Conservation (phyloP, 1,140 invertebrate species). For the Brachionus rubens region DNA sequence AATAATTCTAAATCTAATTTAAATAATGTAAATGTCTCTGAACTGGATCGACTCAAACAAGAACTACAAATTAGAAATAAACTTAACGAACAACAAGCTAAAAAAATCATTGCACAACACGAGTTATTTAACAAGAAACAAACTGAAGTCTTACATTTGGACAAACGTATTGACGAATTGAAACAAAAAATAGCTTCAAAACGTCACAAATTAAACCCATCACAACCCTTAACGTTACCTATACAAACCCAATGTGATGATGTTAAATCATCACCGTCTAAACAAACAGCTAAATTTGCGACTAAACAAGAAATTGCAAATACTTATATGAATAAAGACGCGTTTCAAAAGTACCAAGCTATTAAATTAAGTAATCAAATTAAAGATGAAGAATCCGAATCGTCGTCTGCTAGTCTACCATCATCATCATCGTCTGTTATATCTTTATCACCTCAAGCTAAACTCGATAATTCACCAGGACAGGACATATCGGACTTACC, state of each 20-base stretch:
- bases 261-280: conserved; percentile 55
- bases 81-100: conserved; percentile 87
- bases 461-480: neutral
- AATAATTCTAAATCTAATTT: conserved; percentile 64
- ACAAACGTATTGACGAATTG: conserved; percentile 84
- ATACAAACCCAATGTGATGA: conserved; percentile 53
- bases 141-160: conserved; percentile 83
- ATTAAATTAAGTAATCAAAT: conserved; percentile 46
- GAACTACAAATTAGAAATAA: conserved; percentile 93
- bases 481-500: neutral
- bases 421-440: conserved; percentile 20
- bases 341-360: conserved; percentile 52
- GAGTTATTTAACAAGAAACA: conserved; percentile 78
- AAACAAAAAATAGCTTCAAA: conserved; percentile 65
- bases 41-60: conserved; percentile 77
- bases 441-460: neutral
- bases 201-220: conserved; percentile 72
- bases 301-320: conserved; percentile 52
- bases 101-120: conserved; percentile 76
- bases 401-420: conserved; percentile 3
- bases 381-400: conserved; percentile 32
- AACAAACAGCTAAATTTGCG: conserved; percentile 49
- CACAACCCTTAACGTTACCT: conserved; percentile 51
- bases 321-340: conserved; percentile 55
- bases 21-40: conserved; percentile 67